Evolutionary conservation across 1,140 invertebrate species (phyloP).

Genomic region (Luehdorfia chinensis): DNA sequence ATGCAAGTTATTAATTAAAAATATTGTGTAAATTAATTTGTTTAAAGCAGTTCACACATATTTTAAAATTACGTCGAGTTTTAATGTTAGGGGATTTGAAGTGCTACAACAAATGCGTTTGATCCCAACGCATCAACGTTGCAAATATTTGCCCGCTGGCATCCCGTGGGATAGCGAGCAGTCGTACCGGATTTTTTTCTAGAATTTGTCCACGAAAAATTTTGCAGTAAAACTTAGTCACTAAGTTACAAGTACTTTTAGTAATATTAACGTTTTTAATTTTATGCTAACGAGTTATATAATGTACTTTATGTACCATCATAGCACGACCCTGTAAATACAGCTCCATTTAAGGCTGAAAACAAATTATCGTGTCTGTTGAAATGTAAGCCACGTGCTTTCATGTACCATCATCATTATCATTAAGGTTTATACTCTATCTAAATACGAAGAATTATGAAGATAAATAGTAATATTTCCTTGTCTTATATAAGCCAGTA

Average conservation of each 20-base stretch:
- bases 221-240: neutral
- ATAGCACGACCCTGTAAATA: too few species aligned
- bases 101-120: constrained; percentile 47
- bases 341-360: too few species aligned
- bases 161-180: constrained; percentile 43
- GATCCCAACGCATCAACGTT: constrained; percentile 36
- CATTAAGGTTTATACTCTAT: too few species aligned
- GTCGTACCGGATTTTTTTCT: constrained; percentile 13
- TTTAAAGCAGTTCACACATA: neutral
- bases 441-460: too few species aligned
- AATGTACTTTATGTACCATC: too few species aligned
- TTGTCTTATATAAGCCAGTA: too few species aligned
- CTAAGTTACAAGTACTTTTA: neutral
- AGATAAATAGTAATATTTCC: too few species aligned
- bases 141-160: constrained; percentile 48
- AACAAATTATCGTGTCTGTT: neutral
- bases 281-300: neutral
- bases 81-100: constrained; percentile 17
- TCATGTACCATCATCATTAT: too few species aligned
- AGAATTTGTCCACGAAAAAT: neutral
- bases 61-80: constrained; percentile 6
- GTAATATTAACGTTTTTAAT: neutral
- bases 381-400: neutral
- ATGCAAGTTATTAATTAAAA: too few species aligned
- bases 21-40: neutral